A percentile compares a stretch with the other conserved stretches of the same genome.
phyloP scores from a whole-genome alignment of 1,140 invertebrate species.

The Drosophila littoralis region DNA sequence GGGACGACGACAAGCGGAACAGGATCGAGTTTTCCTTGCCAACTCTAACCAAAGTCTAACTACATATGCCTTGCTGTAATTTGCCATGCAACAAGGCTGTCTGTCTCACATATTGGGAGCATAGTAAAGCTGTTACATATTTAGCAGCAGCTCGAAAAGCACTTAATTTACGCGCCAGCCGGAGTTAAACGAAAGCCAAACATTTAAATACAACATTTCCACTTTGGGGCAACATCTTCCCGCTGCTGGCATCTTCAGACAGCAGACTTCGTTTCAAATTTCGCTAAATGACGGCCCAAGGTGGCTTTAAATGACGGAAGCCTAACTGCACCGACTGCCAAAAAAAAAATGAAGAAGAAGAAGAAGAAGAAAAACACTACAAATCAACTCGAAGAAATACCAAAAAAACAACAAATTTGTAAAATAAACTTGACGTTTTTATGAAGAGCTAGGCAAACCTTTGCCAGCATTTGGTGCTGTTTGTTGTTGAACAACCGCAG shows the following conservation, averaged over 20 bases:
- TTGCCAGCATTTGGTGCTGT: constrained; percentile 53
- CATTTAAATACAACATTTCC: constrained; percentile 15
- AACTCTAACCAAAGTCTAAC: too few relatives aligned
- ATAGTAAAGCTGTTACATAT: not conserved
- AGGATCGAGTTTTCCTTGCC: too few relatives aligned
- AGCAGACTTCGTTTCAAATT: constrained; percentile 11
- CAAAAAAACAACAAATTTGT: constrained; percentile 19
- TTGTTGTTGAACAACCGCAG: constrained; percentile 51
- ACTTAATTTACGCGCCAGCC: not conserved
- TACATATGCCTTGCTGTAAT: too few relatives aligned
- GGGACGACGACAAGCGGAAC: too few relatives aligned
- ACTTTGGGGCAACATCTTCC: constrained; percentile 27
- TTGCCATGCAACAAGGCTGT: too few relatives aligned
- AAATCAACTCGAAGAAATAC: constrained; percentile 35
- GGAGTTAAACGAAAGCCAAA: not conserved
- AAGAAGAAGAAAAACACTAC: constrained; percentile 6
- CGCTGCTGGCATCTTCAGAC: constrained; percentile 32
- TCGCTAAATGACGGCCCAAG: constrained; percentile 27
- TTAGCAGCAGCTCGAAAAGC: not conserved
- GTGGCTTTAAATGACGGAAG: constrained; percentile 50
- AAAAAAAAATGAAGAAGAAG: constrained; percentile 9
- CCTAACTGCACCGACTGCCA: constrained; percentile 23
- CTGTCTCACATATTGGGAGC: not conserved
- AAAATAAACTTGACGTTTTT: constrained; percentile 27
- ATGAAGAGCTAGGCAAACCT: constrained; percentile 66